Conservation (phyloP, 2,888 invertebrate genomes). For the Mylabris sibirica region DNA sequence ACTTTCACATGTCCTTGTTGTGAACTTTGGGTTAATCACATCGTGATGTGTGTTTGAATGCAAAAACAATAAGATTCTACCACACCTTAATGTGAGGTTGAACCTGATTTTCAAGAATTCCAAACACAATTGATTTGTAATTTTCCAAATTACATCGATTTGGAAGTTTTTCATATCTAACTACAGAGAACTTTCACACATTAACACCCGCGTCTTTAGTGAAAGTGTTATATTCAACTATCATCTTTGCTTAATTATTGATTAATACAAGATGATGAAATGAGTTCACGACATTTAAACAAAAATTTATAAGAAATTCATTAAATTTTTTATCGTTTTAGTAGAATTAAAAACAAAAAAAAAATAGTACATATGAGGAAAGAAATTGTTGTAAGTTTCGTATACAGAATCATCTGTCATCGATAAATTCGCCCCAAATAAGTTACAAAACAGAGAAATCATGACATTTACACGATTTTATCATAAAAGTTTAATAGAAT, state of each 20-base stretch:
- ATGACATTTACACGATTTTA: background rate
- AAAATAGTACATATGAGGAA: no score
- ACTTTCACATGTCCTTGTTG: slow-evolving; percentile 24
- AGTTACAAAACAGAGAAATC: background rate
- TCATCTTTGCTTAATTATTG: slow-evolving; percentile 11
- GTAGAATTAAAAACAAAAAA: background rate
- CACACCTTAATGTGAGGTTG: slow-evolving; percentile 1
- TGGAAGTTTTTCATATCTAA: background rate
- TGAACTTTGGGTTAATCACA: slow-evolving; percentile 19
- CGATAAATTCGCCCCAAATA: background rate
- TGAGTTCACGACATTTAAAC: background rate
- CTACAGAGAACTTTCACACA: slow-evolving; percentile 14
- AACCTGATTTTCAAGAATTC: background rate
- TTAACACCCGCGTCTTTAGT: slow-evolving; percentile 18
- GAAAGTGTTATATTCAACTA: background rate
- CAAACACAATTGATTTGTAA: background rate
- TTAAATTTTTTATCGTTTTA: background rate
- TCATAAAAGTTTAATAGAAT: background rate
- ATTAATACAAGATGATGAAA: slow-evolving; percentile 3
- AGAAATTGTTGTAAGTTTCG: background rate
- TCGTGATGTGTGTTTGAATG: background rate
- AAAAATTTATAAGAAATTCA: background rate
- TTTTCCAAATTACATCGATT: background rate
- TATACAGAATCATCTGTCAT: background rate
- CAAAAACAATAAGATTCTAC: slow-evolving; percentile 10